phyloP scores from a whole-genome alignment of 2,888 invertebrate species.

The Ectemnius lituratus region DNA sequence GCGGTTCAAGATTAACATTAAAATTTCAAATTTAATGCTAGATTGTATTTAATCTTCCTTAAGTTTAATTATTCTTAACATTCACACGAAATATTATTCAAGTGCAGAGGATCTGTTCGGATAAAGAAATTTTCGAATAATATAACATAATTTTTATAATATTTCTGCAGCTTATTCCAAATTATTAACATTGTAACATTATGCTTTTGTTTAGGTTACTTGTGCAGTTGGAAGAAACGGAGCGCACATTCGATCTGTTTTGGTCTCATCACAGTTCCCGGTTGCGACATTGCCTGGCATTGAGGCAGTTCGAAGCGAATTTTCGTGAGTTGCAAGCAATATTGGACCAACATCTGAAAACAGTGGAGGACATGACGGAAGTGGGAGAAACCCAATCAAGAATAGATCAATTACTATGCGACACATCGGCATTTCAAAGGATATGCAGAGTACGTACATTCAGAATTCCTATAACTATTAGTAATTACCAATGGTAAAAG shows the following conservation, averaged over 20 bases:
- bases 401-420: slow-evolving; percentile 88
- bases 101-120: no score
- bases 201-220: slow-evolving; percentile 83
- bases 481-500: background rate
- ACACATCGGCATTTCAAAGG: slow-evolving; percentile 88
- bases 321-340: slow-evolving; percentile 93
- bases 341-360: slow-evolving; percentile 89
- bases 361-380: slow-evolving; percentile 90
- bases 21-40: no score
- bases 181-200: no score
- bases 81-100: no score
- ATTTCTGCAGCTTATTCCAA: no score
- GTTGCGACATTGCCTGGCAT: slow-evolving; percentile 92
- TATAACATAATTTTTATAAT: no score
- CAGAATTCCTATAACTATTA: slow-evolving; percentile 8
- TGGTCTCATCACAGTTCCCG: slow-evolving; percentile 95
- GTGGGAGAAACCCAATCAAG: slow-evolving; percentile 91
- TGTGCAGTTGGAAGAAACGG: slow-evolving; percentile 96
- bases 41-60: no score
- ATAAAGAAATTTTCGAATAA: no score
- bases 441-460: slow-evolving; percentile 81
- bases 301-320: slow-evolving; percentile 96
- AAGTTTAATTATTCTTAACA: no score
- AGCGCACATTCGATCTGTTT: slow-evolving; percentile 95
- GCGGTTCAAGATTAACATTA: no score